Evolutionary conservation across 2,797 vertebrate species (phyloP).

Genomic region (Borostomias antarcticus): DNA sequence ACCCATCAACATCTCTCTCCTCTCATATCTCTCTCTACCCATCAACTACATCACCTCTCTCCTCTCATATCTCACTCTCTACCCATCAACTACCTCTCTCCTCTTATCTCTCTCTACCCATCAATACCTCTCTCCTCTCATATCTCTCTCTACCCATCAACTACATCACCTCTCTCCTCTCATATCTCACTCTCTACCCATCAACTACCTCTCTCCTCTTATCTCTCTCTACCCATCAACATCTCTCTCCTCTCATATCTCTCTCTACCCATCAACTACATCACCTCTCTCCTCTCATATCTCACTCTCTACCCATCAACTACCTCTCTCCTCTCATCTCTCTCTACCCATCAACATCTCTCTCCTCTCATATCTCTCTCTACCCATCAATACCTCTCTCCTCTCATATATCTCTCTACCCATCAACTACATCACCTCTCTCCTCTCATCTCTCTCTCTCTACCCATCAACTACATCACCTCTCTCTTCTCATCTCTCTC

Average conservation of each 20-base stretch:
- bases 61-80: not conserved
- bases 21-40: conserved; percentile 24
- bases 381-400: no score
- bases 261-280: no score
- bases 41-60: conserved; percentile 1
- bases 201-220: not conserved
- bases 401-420: conserved; percentile 23
- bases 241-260: not conserved
- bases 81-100: no score
- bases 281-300: not conserved
- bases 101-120: not conserved
- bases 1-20: not conserved
- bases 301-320: not conserved
- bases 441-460: no score
- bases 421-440: conserved; percentile 31
- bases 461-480: no score
- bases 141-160: conserved; percentile 1
- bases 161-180: not conserved
- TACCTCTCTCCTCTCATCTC: conserved; percentile 8
- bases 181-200: not conserved
- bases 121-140: conserved; percentile 23
- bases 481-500: conserved; percentile 30
- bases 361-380: not conserved
- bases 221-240: conserved; percentile 24
- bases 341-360: conserved; percentile 20